Conservation (phyloP, 1,140 invertebrate species). For the Drosophila sturtevanti region DNA sequence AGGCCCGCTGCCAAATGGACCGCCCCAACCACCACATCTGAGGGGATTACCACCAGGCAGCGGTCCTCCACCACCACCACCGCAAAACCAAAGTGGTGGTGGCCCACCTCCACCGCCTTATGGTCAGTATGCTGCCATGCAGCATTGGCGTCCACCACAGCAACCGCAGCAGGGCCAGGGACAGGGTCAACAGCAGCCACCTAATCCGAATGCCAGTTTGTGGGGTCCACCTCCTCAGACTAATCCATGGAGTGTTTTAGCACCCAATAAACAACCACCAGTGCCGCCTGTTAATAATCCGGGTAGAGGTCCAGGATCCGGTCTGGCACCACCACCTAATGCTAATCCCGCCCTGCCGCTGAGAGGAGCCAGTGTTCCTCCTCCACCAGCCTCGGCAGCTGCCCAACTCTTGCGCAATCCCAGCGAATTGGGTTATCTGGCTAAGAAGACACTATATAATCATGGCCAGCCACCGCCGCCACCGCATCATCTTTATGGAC, state of each 20-base stretch:
- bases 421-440: slow-evolving; percentile 71
- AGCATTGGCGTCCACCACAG: slow-evolving; percentile 67
- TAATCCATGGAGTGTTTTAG: slow-evolving; percentile 80
- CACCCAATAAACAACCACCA: slow-evolving; percentile 63
- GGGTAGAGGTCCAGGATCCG: slow-evolving; percentile 50
- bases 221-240: slow-evolving; percentile 80
- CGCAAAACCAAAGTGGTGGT: slow-evolving; percentile 25
- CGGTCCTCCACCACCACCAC: slow-evolving; percentile 41
- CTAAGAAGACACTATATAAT: slow-evolving; percentile 74
- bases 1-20: slow-evolving; percentile 53
- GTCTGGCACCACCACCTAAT: slow-evolving; percentile 46
- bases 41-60: slow-evolving; percentile 45
- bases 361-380: slow-evolving; percentile 73
- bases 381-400: slow-evolving; percentile 48
- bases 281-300: slow-evolving; percentile 50
- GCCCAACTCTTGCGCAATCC: slow-evolving; percentile 69
- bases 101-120: slow-evolving; percentile 62
- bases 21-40: slow-evolving; percentile 60
- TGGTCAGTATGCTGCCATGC: slow-evolving; percentile 64
- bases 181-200: slow-evolving; percentile 52
- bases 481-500: slow-evolving; percentile 66
- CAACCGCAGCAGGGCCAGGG: slow-evolving; percentile 50
- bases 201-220: slow-evolving; percentile 79
- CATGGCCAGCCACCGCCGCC: slow-evolving; percentile 62
- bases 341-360: slow-evolving; percentile 52